Evolutionary conservation across 2,113 vertebrate species (phyloP).

Genomic region (Heloderma charlesbogerti): DNA sequence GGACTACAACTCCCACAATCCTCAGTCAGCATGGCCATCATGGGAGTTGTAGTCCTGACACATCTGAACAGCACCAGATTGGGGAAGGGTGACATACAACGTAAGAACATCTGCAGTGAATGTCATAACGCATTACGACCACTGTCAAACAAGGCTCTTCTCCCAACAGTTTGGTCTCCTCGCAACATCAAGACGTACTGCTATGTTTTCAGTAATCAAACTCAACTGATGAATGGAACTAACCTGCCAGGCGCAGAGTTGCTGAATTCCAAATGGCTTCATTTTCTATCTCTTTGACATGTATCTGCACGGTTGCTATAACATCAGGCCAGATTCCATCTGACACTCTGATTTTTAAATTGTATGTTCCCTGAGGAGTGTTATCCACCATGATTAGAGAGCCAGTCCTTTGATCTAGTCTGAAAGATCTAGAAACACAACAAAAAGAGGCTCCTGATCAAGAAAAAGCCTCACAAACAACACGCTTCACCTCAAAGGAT

Average conservation of each 20-base stretch:
- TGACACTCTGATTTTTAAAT: constrained; percentile 86
- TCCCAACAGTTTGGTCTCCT: constrained; percentile 13
- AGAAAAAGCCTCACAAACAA: constrained; percentile 16
- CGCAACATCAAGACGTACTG: constrained; percentile 13
- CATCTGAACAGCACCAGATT: not conserved
- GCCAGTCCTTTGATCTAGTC: constrained; percentile 88
- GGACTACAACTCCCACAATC: not conserved
- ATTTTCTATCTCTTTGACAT: constrained; percentile 84
- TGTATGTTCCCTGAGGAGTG: constrained; percentile 80
- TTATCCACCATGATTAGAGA: constrained; percentile 87
- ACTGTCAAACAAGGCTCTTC: not conserved
- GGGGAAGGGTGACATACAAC: not conserved
- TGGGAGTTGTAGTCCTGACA: not conserved
- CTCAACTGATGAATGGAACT: constrained; percentile 42
- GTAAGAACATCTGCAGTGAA: not conserved
- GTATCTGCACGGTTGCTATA: constrained; percentile 81
- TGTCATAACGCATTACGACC: not conserved
- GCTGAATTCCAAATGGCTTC: constrained; percentile 87
- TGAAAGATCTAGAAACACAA: constrained; percentile 81
- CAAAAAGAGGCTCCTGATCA: constrained; percentile 13
- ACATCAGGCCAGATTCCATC: constrained; percentile 90
- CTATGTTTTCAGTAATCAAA: constrained; percentile 31
- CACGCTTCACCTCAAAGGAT: not conserved
- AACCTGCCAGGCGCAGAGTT: constrained; percentile 85
- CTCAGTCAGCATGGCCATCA: too few relatives aligned